Percentiles rank a stretch among this genome's conserved stretches.
phyloP scores from a whole-genome alignment of 1,140 invertebrate genomes.

The Babylonia areolata region DNA sequence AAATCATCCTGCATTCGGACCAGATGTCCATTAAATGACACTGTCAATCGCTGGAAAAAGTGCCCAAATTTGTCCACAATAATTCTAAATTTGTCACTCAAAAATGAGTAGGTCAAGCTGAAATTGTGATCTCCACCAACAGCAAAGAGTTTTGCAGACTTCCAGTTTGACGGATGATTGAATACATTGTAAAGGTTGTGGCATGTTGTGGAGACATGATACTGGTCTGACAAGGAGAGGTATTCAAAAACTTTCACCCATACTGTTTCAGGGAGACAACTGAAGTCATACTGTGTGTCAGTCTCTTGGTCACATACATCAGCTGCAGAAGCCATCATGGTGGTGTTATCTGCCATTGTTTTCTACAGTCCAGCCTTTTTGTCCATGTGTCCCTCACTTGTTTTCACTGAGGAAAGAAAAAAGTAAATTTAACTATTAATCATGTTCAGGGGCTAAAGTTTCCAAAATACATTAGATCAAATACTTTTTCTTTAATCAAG shows the following conservation, averaged over 20 bases:
- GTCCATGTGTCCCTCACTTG: no score
- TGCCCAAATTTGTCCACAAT: constrained; percentile 51
- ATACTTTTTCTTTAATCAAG: no score
- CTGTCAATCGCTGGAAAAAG: constrained; percentile 51
- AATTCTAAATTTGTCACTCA: constrained; percentile 37
- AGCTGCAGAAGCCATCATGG: not conserved
- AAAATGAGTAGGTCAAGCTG: constrained; percentile 22
- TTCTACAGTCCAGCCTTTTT: not conserved
- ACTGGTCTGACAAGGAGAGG: constrained; percentile 48
- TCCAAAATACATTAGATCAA: no score
- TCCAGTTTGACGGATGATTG: constrained; percentile 57
- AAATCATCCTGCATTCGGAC: constrained; percentile 38
- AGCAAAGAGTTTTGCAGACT: constrained; percentile 42
- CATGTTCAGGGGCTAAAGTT: no score
- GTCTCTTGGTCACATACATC: not conserved
- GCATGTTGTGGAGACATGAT: constrained; percentile 45
- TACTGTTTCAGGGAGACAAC: constrained; percentile 49
- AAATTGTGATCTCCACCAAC: constrained; percentile 48
- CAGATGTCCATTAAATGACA: constrained; percentile 50
- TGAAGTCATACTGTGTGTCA: constrained; percentile 42
- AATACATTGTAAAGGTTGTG: constrained; percentile 48
- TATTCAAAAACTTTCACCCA: constrained; percentile 53
- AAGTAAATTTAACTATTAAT: no score
- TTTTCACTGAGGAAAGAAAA: no score
- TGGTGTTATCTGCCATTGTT: not conserved